Evolutionary conservation across 2,113 vertebrate genomes (phyloP), one percentile per base, ranked within the genome.

Genomic region (Passer montanus): DNA sequence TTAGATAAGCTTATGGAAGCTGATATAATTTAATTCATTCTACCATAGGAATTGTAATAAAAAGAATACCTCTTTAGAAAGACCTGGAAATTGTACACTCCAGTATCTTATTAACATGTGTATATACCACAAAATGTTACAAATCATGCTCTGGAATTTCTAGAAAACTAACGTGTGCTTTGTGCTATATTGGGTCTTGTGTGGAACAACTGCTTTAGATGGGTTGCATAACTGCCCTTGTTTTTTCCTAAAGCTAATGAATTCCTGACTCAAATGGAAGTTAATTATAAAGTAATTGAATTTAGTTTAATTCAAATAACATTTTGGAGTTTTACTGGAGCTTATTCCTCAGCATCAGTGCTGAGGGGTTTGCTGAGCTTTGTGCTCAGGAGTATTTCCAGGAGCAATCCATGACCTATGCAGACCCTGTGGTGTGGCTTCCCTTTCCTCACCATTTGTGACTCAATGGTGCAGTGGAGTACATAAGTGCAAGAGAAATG

Each of bases 271-370:
- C 70, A 28, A 88, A 43, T 1, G 1, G 56, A 74, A 89, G 31
- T 16, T 58, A 84, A 78, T 90, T 86, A 39, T 56, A 72, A 86
- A 90, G 77, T 21, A 94, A 94, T 28, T 90, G 2, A 87, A 69
- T 87, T 60, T 55, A 52, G 76, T 56, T 89, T 53, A 19, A 16
- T 69, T 76, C 28, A 56, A 66, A 82, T 83, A 82, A 49, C 31
- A 43, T 15, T 60, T 68, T 67, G 21, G 33, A 90, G 16, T 24
- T 37, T 68, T 67, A 39, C 13, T 64, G 58, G 20, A 70, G 17
- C 30, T 18, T 79, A 7, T 74, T 88, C 30, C 33, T 77, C 26
- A 69, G 19, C 20, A 7, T 41, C 19, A 58, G 18, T 56, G 43
- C 50, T 70, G 43, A 82, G 50, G 27, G 31, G 8, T 11, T 31